phyloP scores from a whole-genome alignment of 2,797 vertebrate genomes.

The Cyprinodon diabolis region DNA sequence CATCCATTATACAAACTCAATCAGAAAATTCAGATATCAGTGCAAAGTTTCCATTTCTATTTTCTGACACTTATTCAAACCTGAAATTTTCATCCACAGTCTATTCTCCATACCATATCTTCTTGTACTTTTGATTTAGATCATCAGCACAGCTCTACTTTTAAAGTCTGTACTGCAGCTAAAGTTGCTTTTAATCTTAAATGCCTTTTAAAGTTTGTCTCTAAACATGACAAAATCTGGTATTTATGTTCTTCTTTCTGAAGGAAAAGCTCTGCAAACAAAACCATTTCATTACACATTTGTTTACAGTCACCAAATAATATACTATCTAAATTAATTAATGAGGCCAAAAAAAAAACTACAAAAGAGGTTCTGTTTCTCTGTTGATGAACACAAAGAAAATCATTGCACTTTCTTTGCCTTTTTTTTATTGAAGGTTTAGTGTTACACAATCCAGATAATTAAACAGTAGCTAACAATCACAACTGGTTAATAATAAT shows the following conservation, averaged over 20 bases:
- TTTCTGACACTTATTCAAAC: not conserved
- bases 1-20: not conserved
- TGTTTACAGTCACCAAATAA: conserved; percentile 17
- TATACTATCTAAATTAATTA: conserved; percentile 21
- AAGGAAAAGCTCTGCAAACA: conserved; percentile 32
- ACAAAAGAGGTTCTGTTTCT: not conserved
- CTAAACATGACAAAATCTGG: not conserved
- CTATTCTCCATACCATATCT: not conserved
- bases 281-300: conserved; percentile 34
- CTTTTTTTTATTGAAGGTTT: not conserved
- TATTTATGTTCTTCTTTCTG: conserved; percentile 7
- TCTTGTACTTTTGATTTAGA: not conserved
- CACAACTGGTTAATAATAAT: not conserved
- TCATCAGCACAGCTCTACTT: not conserved
- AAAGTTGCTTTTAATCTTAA: not conserved
- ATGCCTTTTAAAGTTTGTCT: not conserved
- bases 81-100: not conserved
- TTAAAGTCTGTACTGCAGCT: not conserved
- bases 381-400: conserved; percentile 2
- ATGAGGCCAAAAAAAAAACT: conserved; percentile 10
- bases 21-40: not conserved
- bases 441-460: conserved; percentile 7
- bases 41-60: not conserved
- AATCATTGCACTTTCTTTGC: not conserved
- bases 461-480: not conserved